Conservation (phyloP, 2,888 invertebrate species). For the Mythimna albipuncta region DNA sequence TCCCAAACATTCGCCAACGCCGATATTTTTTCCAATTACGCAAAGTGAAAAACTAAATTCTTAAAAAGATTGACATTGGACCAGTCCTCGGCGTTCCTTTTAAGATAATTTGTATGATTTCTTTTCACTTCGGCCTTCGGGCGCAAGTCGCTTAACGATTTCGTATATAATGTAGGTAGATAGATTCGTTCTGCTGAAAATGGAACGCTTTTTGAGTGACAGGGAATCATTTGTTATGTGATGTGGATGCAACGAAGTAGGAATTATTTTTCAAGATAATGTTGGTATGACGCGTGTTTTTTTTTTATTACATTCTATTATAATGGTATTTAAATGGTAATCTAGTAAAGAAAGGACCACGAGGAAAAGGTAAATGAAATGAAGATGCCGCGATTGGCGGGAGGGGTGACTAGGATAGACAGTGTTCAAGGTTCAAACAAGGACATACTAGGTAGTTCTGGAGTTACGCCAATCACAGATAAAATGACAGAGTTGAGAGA, state of each 20-base stretch:
- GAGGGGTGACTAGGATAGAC: too few relatives aligned
- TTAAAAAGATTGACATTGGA: conserved; percentile 69
- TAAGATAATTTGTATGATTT: conserved; percentile 78
- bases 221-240: conserved; percentile 67
- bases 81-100: conserved; percentile 69
- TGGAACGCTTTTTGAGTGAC: conserved; percentile 69
- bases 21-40: conserved; percentile 58
- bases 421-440: too few relatives aligned
- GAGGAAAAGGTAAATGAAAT: too few relatives aligned
- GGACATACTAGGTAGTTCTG: too few relatives aligned
- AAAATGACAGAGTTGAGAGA: too few relatives aligned
- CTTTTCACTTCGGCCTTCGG: conserved; percentile 64
- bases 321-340: not conserved
- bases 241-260: conserved; percentile 24
- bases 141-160: conserved; percentile 55
- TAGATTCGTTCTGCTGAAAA: conserved; percentile 64
- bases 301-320: not conserved
- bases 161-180: conserved; percentile 56
- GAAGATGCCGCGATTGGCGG: too few relatives aligned
- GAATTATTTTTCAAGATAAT: conserved; percentile 5
- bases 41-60: conserved; percentile 66
- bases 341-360: too few relatives aligned
- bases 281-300: not conserved
- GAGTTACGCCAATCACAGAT: too few relatives aligned
- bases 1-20: conserved; percentile 43